Percentiles rank a stretch among this genome's conserved stretches.
phyloP scores from a whole-genome alignment of 2,113 vertebrate species.

The Lampris incognitus region DNA sequence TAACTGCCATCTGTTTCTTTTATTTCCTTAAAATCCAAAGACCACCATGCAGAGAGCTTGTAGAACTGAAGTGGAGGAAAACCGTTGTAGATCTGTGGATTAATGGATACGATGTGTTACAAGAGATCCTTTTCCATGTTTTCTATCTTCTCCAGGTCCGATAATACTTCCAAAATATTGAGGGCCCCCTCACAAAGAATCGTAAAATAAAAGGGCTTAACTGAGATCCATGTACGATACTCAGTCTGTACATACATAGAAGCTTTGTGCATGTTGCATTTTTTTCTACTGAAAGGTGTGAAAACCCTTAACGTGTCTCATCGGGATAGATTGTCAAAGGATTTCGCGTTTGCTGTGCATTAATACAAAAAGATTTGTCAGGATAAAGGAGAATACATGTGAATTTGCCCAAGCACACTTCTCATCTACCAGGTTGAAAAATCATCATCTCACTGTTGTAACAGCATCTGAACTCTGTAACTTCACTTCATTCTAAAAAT shows the following conservation, averaged over 20 bases:
- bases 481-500: conserved; percentile 9
- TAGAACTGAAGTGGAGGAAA: conserved; percentile 16
- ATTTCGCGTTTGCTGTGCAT: conserved; percentile 22
- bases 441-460: conserved; percentile 22
- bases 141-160: not conserved
- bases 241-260: conserved; percentile 15
- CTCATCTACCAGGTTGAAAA: conserved; percentile 1
- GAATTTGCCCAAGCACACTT: conserved; percentile 34
- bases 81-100: not conserved
- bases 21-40: conserved; percentile 17
- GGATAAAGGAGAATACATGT: not conserved
- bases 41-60: conserved; percentile 20
- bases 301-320: conserved; percentile 23
- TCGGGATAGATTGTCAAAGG: conserved; percentile 45
- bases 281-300: conserved; percentile 37
- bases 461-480: not conserved
- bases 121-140: not conserved
- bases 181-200: conserved; percentile 19
- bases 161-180: conserved; percentile 7
- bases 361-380: not conserved
- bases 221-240: conserved; percentile 25
- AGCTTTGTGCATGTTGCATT: conserved; percentile 10
- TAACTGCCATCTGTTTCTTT: conserved; percentile 21
- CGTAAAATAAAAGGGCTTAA: conserved; percentile 27
- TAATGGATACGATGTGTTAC: not conserved